Evolutionary conservation across 2,113 vertebrate genomes (phyloP).

Genomic region (Sphaerodactylus townsendi): DNA sequence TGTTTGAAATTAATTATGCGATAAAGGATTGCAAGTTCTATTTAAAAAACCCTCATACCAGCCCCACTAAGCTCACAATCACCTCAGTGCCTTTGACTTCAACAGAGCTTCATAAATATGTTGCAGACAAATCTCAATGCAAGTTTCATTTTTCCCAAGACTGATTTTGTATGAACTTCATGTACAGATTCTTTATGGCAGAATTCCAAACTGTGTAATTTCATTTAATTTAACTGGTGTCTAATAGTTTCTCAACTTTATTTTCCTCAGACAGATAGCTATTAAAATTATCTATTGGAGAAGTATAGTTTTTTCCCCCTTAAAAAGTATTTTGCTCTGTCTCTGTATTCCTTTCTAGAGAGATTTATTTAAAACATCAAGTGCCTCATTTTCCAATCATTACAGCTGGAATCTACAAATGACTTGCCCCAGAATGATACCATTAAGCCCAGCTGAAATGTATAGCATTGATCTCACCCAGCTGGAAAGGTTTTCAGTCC

Average conservation of each 20-base stretch:
- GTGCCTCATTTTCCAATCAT: slow-evolving; percentile 36
- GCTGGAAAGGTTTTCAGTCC: neutral
- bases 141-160: neutral
- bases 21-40: neutral
- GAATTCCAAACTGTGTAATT: slow-evolving; percentile 37
- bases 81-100: neutral
- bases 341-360: slow-evolving; percentile 12
- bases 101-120: neutral
- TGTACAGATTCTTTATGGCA: slow-evolving; percentile 20
- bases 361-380: slow-evolving; percentile 39
- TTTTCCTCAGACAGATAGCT: slow-evolving; percentile 37
- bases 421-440: neutral
- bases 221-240: slow-evolving; percentile 37
- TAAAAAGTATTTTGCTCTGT: slow-evolving; percentile 32
- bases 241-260: slow-evolving; percentile 30
- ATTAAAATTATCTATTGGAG: slow-evolving; percentile 51
- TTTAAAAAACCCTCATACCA: neutral
- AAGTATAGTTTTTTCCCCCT: slow-evolving; percentile 28
- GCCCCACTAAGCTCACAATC: neutral
- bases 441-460: neutral
- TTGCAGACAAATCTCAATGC: neutral
- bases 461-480: neutral
- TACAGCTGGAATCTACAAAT: slow-evolving; percentile 16
- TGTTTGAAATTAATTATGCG: neutral
- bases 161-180: slow-evolving; percentile 1